phyloP scores from a whole-genome alignment of 2,113 vertebrate species.

The Brienomyrus longianalis region DNA sequence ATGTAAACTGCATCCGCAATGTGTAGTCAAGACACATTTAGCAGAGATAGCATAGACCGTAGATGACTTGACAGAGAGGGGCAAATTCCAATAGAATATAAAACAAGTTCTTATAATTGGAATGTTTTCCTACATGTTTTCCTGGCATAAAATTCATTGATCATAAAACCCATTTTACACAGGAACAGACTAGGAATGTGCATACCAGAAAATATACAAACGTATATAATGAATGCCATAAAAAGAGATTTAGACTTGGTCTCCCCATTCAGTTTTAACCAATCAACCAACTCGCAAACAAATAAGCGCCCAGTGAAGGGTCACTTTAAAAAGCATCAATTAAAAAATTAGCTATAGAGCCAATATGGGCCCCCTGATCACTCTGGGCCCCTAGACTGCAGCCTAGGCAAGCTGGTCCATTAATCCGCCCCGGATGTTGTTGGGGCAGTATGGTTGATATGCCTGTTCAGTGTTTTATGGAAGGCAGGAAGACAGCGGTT shows the following conservation, averaged over 20 bases:
- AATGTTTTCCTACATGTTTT: background rate
- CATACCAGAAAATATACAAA: background rate
- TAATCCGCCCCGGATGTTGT: background rate
- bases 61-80: background rate
- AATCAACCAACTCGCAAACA: background rate
- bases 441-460: background rate
- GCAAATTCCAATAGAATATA: background rate
- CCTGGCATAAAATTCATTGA: background rate
- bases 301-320: background rate
- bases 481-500: background rate
- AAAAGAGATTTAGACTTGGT: background rate
- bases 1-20: background rate
- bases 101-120: background rate
- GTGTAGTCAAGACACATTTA: background rate
- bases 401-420: background rate
- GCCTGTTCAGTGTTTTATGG: background rate
- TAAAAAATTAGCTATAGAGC: background rate
- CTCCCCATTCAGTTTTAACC: background rate
- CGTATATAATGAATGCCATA: background rate
- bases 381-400: background rate
- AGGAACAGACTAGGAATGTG: background rate
- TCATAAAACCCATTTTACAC: background rate
- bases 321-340: too few species aligned
- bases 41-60: background rate
- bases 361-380: background rate